Evolutionary conservation across 2,888 invertebrate species (phyloP).

Genomic region (Harpagoxenus sublaevis): DNA sequence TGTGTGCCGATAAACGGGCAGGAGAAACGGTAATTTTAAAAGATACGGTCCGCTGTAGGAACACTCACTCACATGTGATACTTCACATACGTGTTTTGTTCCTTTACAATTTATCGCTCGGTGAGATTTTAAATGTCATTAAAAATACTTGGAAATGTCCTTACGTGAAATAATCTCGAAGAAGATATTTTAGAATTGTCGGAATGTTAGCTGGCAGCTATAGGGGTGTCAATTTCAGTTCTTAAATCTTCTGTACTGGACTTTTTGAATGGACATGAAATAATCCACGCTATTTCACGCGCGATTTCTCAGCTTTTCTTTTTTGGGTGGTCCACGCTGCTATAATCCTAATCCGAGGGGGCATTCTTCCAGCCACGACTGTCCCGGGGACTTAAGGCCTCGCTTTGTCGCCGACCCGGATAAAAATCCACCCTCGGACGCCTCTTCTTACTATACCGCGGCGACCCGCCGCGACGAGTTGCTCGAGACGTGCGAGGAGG

Average conservation of each 20-base stretch:
- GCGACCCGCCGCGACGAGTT: slow-evolving; percentile 71
- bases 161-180: neutral
- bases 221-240: neutral
- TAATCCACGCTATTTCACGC: slow-evolving; percentile 72
- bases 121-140: neutral
- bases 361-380: slow-evolving; percentile 85
- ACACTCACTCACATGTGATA: neutral
- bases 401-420: slow-evolving; percentile 78
- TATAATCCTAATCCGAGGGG: slow-evolving; percentile 83
- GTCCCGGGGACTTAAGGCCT: slow-evolving; percentile 79
- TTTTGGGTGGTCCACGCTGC: slow-evolving; percentile 81
- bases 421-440: slow-evolving; percentile 77
- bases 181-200: neutral
- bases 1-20: slow-evolving; percentile 56
- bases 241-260: slow-evolving; percentile 22
- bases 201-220: neutral
- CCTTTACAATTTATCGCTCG: neutral
- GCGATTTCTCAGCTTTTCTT: slow-evolving; percentile 67
- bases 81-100: neutral
- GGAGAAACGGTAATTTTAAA: slow-evolving; percentile 40
- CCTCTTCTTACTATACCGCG: slow-evolving; percentile 78
- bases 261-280: slow-evolving; percentile 58
- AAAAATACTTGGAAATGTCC: neutral
- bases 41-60: neutral
- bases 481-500: slow-evolving; percentile 83